Evolutionary conservation across 2,888 invertebrate species (phyloP).

Genomic region (Ochropleura plecta): DNA sequence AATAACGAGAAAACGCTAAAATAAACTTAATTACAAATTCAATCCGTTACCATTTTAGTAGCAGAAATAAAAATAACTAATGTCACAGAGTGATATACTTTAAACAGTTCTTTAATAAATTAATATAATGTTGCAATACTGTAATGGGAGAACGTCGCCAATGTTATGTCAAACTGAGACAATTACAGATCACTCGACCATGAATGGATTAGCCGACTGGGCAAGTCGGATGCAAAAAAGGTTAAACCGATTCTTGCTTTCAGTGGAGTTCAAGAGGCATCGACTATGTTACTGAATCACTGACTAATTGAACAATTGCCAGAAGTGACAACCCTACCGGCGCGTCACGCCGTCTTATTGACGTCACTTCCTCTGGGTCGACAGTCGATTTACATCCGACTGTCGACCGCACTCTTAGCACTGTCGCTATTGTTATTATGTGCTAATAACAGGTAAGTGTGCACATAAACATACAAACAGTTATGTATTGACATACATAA

Average conservation of each 20-base stretch:
- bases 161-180: neutral
- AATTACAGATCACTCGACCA: too few relatives aligned
- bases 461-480: slow-evolving; percentile 38
- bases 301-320: neutral
- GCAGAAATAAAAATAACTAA: slow-evolving; percentile 18
- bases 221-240: neutral
- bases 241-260: neutral
- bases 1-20: slow-evolving; percentile 12
- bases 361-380: slow-evolving; percentile 57
- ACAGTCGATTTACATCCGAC: slow-evolving; percentile 45
- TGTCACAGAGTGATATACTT: neutral
- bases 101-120: neutral
- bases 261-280: neutral
- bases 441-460: slow-evolving; percentile 35
- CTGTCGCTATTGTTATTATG: slow-evolving; percentile 33
- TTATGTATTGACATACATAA: slow-evolving; percentile 43
- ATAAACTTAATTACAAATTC: slow-evolving; percentile 11
- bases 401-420: slow-evolving; percentile 47
- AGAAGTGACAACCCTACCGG: slow-evolving; percentile 49
- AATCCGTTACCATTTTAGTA: slow-evolving; percentile 10
- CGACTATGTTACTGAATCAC: neutral
- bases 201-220: neutral
- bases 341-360: slow-evolving; percentile 32
- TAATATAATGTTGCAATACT: neutral
- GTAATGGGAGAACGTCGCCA: neutral